Base-by-base conservation (phyloP, 2,888 invertebrate genomes). In the Ormyrus labotus region DNA sequence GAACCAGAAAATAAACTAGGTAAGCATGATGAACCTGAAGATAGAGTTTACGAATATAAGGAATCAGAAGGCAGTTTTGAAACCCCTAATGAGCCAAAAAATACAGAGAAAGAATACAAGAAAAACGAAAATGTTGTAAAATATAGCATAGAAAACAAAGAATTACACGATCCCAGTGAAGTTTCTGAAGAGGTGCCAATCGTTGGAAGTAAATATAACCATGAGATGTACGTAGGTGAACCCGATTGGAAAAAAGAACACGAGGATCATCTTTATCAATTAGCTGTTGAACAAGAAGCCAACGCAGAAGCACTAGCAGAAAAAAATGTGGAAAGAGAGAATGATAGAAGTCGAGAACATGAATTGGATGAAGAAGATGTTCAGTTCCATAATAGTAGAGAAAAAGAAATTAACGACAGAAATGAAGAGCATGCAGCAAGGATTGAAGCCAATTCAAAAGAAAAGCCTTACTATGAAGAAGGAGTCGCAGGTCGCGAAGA, bases 241-340 rank as follows among this genome's bases (percentile, higher is more conserved):
- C 86, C 87, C 0, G 64, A 83, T 5, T 87, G 87, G 88, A 84
- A 85, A 61, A 81, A 86, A 55, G 74, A 86, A 53, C 85, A 88
- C 47, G 84, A 86, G 5, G 83, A 84, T 0, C 82, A 86, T 19
- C n/a, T 85, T 0, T 68, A 83, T 0, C 83, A 85, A 10, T 60
- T 87, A 55, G 86, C 85, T 6, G 85, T 82, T 0, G 85, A 84
- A 50, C 86, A 85, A 48, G 84, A 87, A 19, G 85, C 87, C 4
- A 79, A 84, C 0, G 84, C 85, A 0, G 83, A 84, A 50, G 85
- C 70, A 53, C 65, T 87, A 57, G 85, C 83, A 6, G 80, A 85
- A 6, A 82, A 87, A 3, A 85, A 87, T 11, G 64, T 80, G 0
- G 81, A 84, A 8, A 83, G 84, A 13, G 84, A 83, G 45, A 83